A percentile compares a stretch with the other conserved stretches of the same genome.
Conservation (phyloP, 2,113 vertebrate species). For the Petroica traversi region DNA sequence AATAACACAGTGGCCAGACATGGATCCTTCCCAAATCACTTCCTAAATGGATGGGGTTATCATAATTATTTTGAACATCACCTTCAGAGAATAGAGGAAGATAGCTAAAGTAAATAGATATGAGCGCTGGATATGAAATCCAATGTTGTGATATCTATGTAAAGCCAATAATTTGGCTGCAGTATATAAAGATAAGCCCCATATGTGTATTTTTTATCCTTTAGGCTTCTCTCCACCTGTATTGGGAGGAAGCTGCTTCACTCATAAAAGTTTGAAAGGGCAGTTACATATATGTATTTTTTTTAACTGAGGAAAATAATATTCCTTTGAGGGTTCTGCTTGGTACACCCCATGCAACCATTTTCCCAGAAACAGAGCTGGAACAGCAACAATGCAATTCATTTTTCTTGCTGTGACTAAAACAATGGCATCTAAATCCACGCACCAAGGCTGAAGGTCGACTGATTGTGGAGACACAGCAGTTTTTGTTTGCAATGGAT, state of each 20-base stretch:
- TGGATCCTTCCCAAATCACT: not conserved
- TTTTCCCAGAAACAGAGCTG: not conserved
- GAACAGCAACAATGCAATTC: not conserved
- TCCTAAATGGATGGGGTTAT: not conserved
- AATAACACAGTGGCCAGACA: rapidly evolving
- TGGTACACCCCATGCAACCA: not conserved
- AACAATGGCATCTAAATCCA: slow-evolving; percentile 7
- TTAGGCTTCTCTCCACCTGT: not conserved
- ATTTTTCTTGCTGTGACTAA: not conserved
- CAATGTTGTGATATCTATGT: not conserved
- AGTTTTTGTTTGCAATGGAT: not conserved
- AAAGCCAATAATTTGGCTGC: not conserved
- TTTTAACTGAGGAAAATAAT: not conserved
- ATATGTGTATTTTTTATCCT: not conserved
- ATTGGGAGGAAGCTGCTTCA: not conserved
- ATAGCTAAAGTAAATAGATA: not conserved
- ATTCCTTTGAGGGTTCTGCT: not conserved
- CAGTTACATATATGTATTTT: not conserved
- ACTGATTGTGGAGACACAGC: not conserved
- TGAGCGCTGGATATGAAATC: not conserved
- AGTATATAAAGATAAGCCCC: not conserved
- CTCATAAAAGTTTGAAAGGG: not conserved
- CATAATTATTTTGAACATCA: not conserved
- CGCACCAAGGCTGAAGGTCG: not conserved
- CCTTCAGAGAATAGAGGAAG: not conserved